Evolutionary conservation across 2,888 invertebrate genomes (phyloP), one percentile per base, ranked within the genome.

Genomic region (Caradrina kadenii): DNA sequence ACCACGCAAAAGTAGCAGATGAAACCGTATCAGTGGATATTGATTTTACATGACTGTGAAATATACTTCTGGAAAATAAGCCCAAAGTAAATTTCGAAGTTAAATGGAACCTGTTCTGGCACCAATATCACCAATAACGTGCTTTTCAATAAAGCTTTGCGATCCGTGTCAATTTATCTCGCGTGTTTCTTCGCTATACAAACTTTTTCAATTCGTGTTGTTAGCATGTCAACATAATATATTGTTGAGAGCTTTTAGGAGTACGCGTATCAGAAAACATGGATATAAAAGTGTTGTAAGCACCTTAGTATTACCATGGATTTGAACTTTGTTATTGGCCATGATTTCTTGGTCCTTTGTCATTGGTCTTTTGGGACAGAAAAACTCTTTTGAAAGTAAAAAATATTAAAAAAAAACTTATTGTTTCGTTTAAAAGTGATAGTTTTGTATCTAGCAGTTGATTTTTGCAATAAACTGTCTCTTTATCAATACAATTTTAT

Each of bases 201-300:
- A 83, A 78, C 49, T 83, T 80, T 78, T 80, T 83, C 72, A 66
- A 78, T 83, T 70, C 26, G 56, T 72, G 66, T 81, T 73, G 58
- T 70, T 73, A 68, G 61, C 70, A 61, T 72, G 67, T 73, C 56
- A 52, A 66, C 54, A 56, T 75, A 68, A 62, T 62, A 62, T 62
- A 68, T 76, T 55, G 55, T 22, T 15, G 31, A 52, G 63, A 54
- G 54, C 49, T 61, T 68, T 63, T 26, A 10, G 19, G 55, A 35
- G n/a, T 35, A 21, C 5, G 13, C 5, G 52, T 69, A 48, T 63
- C 26, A 39, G 45, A 22, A 58, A 56, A 61, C 55, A 60, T 1
- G 6, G 13, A 48, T 39, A n/a, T 55, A 50, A 55, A 39, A 60
- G 17, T 55, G 17, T 35, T 35, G 21, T 19, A 26, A 26, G n/a